phyloP scores from a whole-genome alignment of 2,113 vertebrate species.

The Pseudopipra pipra region DNA sequence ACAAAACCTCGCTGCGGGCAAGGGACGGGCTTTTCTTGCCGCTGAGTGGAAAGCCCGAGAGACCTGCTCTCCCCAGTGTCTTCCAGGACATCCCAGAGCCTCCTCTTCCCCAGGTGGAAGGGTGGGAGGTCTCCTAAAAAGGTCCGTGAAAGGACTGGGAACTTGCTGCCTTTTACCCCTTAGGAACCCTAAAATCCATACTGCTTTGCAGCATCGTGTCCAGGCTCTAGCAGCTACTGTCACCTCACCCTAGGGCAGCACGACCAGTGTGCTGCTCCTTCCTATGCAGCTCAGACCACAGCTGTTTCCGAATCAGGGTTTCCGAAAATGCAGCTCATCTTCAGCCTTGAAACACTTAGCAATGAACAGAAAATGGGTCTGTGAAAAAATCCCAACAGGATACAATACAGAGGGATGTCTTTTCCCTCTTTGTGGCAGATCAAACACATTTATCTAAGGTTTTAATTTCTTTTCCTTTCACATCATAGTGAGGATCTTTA shows the following conservation, averaged over 20 bases:
- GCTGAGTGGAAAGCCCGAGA: background rate
- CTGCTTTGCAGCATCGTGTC: background rate
- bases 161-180: background rate
- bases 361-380: background rate
- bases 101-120: background rate
- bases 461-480: slow-evolving; percentile 63
- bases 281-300: background rate
- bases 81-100: rapidly evolving
- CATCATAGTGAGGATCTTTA: slow-evolving; percentile 60
- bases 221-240: background rate
- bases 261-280: background rate
- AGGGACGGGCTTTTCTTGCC: background rate
- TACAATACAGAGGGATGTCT: slow-evolving; percentile 7
- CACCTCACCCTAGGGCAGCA: background rate
- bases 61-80: background rate
- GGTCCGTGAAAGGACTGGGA: background rate
- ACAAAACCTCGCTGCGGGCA: background rate
- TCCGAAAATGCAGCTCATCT: background rate
- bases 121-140: background rate
- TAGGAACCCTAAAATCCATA: rapidly evolving
- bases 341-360: background rate
- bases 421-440: slow-evolving; percentile 39
- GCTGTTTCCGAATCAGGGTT: background rate
- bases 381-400: background rate
- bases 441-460: slow-evolving; percentile 59